These are phyloP conservation scores for Amphiduros pacificus DNA, from an alignment of 2,888 invertebrate genomes.

Conservation along the genomic window DNA sequence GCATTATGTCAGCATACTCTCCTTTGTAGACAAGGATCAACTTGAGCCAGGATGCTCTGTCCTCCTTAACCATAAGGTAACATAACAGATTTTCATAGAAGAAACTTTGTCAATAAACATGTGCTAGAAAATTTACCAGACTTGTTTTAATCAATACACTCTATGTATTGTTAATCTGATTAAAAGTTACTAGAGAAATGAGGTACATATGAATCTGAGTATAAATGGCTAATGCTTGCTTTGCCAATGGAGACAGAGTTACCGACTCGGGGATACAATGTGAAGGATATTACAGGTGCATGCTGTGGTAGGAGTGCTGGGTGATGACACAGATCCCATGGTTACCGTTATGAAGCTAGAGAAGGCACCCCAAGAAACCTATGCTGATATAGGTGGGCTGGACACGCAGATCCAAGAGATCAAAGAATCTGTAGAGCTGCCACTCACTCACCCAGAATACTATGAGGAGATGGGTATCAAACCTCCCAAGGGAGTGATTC, in stretches of 20 bases:
- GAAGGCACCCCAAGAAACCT: slow-evolving; percentile 99
- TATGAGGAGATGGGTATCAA: slow-evolving; percentile 99
- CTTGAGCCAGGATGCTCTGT: slow-evolving; percentile 99
- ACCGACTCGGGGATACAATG: too few relatives aligned
- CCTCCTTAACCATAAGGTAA: slow-evolving; percentile 94
- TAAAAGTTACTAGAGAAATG: too few relatives aligned
- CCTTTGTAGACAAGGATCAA: slow-evolving; percentile 99
- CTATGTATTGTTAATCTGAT: too few relatives aligned
- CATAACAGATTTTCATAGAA: too few relatives aligned
- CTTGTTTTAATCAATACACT: too few relatives aligned
- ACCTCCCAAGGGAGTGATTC: slow-evolving; percentile 97
- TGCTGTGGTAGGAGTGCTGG: slow-evolving; percentile 98
- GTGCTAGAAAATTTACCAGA: too few relatives aligned
- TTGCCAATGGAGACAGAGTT: too few relatives aligned
- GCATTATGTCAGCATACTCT: slow-evolving; percentile 98
- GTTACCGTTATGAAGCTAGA: slow-evolving; percentile 99
- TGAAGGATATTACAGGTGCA: slow-evolving; percentile 72
- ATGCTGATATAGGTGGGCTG: slow-evolving; percentile 96
- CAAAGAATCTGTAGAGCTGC: slow-evolving; percentile 97
- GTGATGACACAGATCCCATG: slow-evolving; percentile 99
- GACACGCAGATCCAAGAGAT: slow-evolving; percentile 98
- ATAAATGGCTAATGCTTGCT: too few relatives aligned
- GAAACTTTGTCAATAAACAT: too few relatives aligned
- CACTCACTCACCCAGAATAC: slow-evolving; percentile 98
- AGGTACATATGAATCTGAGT: too few relatives aligned